phyloP scores from a whole-genome alignment of 2,113 vertebrate species.

The Syngnathus floridae region DNA sequence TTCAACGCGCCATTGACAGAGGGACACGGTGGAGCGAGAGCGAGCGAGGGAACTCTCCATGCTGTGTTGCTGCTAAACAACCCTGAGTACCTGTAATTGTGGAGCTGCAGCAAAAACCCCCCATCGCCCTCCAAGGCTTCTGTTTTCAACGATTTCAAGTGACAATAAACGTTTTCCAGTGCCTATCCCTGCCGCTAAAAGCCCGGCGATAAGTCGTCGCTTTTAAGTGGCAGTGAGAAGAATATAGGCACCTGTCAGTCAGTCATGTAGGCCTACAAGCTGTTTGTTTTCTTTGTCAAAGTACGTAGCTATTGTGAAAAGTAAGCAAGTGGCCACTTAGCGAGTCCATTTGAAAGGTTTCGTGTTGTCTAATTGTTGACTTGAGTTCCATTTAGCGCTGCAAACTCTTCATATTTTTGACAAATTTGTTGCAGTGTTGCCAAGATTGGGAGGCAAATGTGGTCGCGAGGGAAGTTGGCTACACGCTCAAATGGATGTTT shows the following conservation, averaged over 20 bases:
- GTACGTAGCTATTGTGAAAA: constrained; percentile 20
- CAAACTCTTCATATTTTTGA: constrained; percentile 1
- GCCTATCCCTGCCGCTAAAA: constrained; percentile 53
- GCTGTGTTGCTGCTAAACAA: constrained; percentile 82
- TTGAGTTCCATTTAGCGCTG: constrained; percentile 10
- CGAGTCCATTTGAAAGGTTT: constrained; percentile 10
- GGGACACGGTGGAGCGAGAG: constrained; percentile 63
- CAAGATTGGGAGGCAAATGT: constrained; percentile 16
- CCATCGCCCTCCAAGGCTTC: constrained; percentile 77
- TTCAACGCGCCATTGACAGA: constrained; percentile 84
- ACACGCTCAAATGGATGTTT: constrained; percentile 6
- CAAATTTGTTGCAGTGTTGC: not conserved
- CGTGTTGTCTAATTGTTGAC: not conserved
- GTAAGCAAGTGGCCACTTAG: constrained; percentile 3
- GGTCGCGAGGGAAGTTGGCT: constrained; percentile 21
- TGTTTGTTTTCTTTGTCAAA: constrained; percentile 24
- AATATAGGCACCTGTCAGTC: constrained; percentile 18
- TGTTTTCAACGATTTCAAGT: constrained; percentile 87
- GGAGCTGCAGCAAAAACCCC: constrained; percentile 78
- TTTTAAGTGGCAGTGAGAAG: constrained; percentile 43
- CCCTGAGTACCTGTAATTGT: constrained; percentile 91
- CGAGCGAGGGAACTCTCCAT: constrained; percentile 66
- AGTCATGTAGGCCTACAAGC: constrained; percentile 21
- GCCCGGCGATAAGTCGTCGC: constrained; percentile 48
- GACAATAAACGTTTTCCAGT: constrained; percentile 74